Base-by-base conservation (phyloP, 2,888 invertebrate species). In the Pseudoips prasinana region DNA sequence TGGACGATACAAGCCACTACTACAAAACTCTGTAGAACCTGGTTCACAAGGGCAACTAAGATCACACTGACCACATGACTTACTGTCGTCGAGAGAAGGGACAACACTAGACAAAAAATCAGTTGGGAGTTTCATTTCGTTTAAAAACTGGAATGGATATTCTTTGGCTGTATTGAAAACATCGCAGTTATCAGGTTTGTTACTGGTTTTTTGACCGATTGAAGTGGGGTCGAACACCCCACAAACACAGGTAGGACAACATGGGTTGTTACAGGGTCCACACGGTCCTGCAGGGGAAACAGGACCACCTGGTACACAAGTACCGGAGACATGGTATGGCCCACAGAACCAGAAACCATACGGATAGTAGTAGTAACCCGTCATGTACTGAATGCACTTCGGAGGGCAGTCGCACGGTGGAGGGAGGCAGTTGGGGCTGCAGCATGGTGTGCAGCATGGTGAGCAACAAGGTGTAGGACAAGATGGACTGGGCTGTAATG, bases 301-400 rank as follows among this genome's bases (percentile, higher is more conserved):
- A 0, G 58, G 56, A 1, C 58, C 56, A 1, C 40, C 38, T 1
- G 58, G 56, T 3, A 33, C 30, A 10, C 47, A 48, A 0, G 46
- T 35, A 0, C 60, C 58, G 0, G 56, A 46, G 1, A 61, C 59
- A 8, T 67, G 66, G 39, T 62, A 68, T 0, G 68, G 67, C 3
- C 68, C 67, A 29, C 67, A 67, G 46, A 66, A 68, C 66, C 67
- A 68, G 8, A 52, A 55, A 1, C 68, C 67, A 14, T 68, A 68
- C 0, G 66, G 67, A 24, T 64, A 64, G 33, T 64, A 61, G 27
- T 64, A 63, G 20, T 64, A 64, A 7, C 64, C 64, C 0, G 54
- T 59, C 56, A 64, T 64, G 26, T 55, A 58, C 22, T 64, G 64
- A 8, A 64, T 27, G 34, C 64, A 64, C 8, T 34, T 42, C 0